These are phyloP conservation scores for Lithophane semibrunnea DNA, from an alignment of 2,888 invertebrate genomes.

Conservation along the genomic window DNA sequence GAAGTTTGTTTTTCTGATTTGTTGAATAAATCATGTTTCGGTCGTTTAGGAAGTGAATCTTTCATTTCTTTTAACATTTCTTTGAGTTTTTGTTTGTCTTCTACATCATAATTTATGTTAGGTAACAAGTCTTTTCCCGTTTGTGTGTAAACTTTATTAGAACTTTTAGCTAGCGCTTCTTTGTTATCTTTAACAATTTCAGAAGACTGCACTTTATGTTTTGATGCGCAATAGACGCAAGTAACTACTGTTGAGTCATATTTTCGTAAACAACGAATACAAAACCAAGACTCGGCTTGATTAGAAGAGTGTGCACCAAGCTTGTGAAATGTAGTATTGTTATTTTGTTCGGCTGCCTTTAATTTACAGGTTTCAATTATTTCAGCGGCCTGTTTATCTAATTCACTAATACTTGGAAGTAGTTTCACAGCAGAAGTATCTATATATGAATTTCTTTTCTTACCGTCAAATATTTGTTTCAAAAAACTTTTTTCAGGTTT, in stretches of 20 bases:
- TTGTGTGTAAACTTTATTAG: slow-evolving; percentile 74
- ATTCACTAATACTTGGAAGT: slow-evolving; percentile 94
- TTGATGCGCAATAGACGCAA: slow-evolving; percentile 78
- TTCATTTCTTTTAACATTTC: slow-evolving; percentile 95
- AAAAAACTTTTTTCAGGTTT: slow-evolving; percentile 90
- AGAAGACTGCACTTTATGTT: slow-evolving; percentile 58
- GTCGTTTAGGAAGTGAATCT: slow-evolving; percentile 92
- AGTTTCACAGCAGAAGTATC: slow-evolving; percentile 87
- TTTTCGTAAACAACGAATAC: slow-evolving; percentile 82
- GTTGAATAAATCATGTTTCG: slow-evolving; percentile 78
- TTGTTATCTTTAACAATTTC: slow-evolving; percentile 43
- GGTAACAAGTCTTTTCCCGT: slow-evolving; percentile 67
- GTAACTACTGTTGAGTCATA: slow-evolving; percentile 78
- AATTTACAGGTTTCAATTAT: slow-evolving; percentile 91
- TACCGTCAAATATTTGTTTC: slow-evolving; percentile 87
- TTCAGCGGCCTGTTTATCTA: slow-evolving; percentile 94
- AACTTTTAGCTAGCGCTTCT: slow-evolving; percentile 58
- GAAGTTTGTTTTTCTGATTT: slow-evolving; percentile 43
- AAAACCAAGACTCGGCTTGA: slow-evolving; percentile 78
- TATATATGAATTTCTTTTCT: slow-evolving; percentile 82
- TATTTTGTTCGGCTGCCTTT: slow-evolving; percentile 74
- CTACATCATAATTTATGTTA: slow-evolving; percentile 57
- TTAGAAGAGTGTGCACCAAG: slow-evolving; percentile 51
- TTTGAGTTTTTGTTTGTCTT: slow-evolving; percentile 91
- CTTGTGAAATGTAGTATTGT: slow-evolving; percentile 44